phyloP scores from a whole-genome alignment of 2,888 invertebrate species.

The Tricholauxania praeusta region DNA sequence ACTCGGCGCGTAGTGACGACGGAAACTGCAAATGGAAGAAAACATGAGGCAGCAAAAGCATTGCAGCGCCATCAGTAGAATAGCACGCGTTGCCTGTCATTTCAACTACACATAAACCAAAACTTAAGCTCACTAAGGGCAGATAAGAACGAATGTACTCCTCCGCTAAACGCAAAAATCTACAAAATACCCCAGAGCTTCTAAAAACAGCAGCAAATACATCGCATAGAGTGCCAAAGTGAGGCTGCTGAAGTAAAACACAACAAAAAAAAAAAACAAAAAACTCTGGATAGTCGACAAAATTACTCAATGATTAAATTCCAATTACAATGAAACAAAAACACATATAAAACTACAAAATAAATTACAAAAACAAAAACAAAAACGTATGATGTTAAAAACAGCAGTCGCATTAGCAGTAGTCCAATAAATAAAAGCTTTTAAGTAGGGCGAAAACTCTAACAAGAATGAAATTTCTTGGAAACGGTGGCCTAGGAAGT shows the following conservation, averaged over 20 bases:
- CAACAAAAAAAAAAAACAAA: constrained; percentile 2
- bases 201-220: background rate
- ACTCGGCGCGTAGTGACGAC: background rate
- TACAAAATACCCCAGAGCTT: constrained; percentile 2
- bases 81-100: background rate
- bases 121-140: constrained; percentile 2
- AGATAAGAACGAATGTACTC: constrained; percentile 22
- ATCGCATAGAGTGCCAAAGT: no score
- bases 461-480: no score
- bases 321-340: constrained; percentile 40
- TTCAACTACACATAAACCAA: background rate
- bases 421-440: no score
- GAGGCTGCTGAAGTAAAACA: background rate
- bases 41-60: constrained; percentile 10
- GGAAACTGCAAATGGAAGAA: constrained; percentile 6
- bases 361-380: constrained; percentile 21
- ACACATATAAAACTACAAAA: constrained; percentile 17
- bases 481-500: no score
- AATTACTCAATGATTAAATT: constrained; percentile 49
- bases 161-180: background rate
- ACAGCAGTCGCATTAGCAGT: constrained; percentile 33
- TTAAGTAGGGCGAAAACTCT: no score
- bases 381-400: constrained; percentile 28
- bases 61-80: background rate
- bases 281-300: constrained; percentile 27